A percentile compares a stretch with the other conserved stretches of the same genome.
phyloP scores from a whole-genome alignment of 2,888 invertebrate genomes.

The Cantharis nigra region DNA sequence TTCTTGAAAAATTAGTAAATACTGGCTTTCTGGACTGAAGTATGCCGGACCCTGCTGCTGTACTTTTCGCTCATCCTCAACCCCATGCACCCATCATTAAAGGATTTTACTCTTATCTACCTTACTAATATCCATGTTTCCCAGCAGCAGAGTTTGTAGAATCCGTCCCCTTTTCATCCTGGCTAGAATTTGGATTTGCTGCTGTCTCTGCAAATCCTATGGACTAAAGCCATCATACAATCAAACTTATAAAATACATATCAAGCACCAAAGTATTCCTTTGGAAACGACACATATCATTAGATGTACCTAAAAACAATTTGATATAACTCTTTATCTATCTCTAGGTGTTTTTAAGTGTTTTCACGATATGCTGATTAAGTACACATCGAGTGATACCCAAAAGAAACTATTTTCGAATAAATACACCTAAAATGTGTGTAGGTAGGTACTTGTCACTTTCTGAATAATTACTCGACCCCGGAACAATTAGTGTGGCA shows the following conservation, averaged over 20 bases:
- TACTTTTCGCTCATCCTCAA: conserved; percentile 69
- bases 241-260: conserved; percentile 53
- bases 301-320: conserved; percentile 27
- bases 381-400: conserved; percentile 39
- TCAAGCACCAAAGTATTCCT: conserved; percentile 47
- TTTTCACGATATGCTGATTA: conserved; percentile 33
- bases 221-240: conserved; percentile 43
- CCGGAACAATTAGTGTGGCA: conserved; percentile 52
- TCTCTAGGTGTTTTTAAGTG: conserved; percentile 47
- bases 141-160: conserved; percentile 54
- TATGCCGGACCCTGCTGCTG: conserved; percentile 59
- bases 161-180: conserved; percentile 38
- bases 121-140: conserved; percentile 36
- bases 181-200: conserved; percentile 29
- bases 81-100: conserved; percentile 70
- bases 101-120: conserved; percentile 68
- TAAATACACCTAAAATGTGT: conserved; percentile 41
- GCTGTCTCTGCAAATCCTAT: conserved; percentile 48
- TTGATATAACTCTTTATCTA: conserved; percentile 40
- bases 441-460: not conserved
- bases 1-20: conserved; percentile 92
- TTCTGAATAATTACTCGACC: conserved; percentile 38
- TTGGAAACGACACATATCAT: conserved; percentile 47
- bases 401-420: conserved; percentile 35
- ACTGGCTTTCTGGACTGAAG: conserved; percentile 93